Base-by-base conservation (phyloP, 2,113 vertebrate species). In the Cercopithecus mona region DNA sequence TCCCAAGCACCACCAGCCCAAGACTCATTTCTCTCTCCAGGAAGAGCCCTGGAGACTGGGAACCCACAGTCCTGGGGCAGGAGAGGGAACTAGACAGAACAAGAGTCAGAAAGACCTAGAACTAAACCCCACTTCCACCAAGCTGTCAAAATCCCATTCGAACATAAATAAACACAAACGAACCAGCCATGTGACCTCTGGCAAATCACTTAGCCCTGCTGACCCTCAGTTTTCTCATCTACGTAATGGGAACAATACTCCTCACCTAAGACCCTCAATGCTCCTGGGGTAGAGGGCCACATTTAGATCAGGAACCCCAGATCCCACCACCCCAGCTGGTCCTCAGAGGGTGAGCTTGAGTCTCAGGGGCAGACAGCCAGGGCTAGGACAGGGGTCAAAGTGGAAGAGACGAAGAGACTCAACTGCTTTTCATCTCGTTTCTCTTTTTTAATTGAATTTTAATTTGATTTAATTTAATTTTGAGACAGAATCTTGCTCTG, bases 341-440 rank as follows among this genome's bases (percentile, higher is more conserved):
- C 70, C 43, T 87, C 57, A 22, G 20, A 11, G 18, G 3, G 3
- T 20, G 43, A 43, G 9, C 35, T 73, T 23, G 61, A 14, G 43
- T 38, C 68, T 72, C 38, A 61, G 61, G 14, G 72, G 35, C 48
- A 83, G 43, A 6, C 22, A 57, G 20, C 57, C 84, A 93, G 7
- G 68, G 35, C 66, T 30, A n/a, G 30, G 40, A 22, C 1, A 3
- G 20, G 40, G 4, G 1, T 72, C 38, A 27, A 32, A 40, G 20
- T 35, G 6, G 32, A 90, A 14, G 23, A 14, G 0, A n/a, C 0
- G 8, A 9, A 25, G 23, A 38, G 16, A 14, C 59, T 20, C 55
- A 57, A 11, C 6, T 6, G 43, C 81, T 50, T 32, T 48, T 18
- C 75, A 78, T 78, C 75, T 32, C 25, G n/a, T 48, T 72, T 82